Evolutionary conservation across 2,888 invertebrate species (phyloP), one percentile per base, ranked within the genome.

Genomic region (Rhamnusium bicolor): DNA sequence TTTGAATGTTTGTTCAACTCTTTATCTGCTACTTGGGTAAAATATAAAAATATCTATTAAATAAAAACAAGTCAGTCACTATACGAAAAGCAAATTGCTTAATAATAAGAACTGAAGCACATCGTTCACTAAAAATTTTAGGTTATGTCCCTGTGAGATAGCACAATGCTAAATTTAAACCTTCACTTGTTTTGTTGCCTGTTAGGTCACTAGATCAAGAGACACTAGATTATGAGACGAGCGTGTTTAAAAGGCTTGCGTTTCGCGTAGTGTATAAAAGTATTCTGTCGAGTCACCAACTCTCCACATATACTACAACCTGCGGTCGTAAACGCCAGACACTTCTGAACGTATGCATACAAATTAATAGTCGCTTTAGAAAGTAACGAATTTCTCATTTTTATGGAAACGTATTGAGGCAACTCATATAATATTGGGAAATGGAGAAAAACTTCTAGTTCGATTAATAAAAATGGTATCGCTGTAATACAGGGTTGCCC

Each of bases 221-320:
- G 60, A 60, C 56, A 63, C 16, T 51, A 58, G 47, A 58, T 54
- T 65, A 62, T 40, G 47, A 24, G 54, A 54, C 63, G 62, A 62
- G 54, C 54, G 63, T 32, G 21, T 29, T 60, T 53, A 58, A 73
- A 74, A 73, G 46, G 71, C 73, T 69, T 75, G 73, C 61, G 73
- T 70, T 71, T 66, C 70, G 69, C 66, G 70, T 69, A 69, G 67
- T 27, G 61, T 79, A 77, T 77, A 69, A 78, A 81, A 79, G 78
- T 80, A 81, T 80, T 81, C 79, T 82, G 82, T 71, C 82, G 80
- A 82, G 81, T 82, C 82, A 82, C 79, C 73, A 74, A 76, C 79
- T 76, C 65, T 56, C 56, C 40, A 65, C 51, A 65, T 16, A 56
- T 46, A 24, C 21, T 46, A 29, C 32, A 67, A 67, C 56, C 40